Evolutionary conservation across 2,113 vertebrate genomes (phyloP), one percentile per base, ranked within the genome.

Genomic region (Empidonax alnorum): DNA sequence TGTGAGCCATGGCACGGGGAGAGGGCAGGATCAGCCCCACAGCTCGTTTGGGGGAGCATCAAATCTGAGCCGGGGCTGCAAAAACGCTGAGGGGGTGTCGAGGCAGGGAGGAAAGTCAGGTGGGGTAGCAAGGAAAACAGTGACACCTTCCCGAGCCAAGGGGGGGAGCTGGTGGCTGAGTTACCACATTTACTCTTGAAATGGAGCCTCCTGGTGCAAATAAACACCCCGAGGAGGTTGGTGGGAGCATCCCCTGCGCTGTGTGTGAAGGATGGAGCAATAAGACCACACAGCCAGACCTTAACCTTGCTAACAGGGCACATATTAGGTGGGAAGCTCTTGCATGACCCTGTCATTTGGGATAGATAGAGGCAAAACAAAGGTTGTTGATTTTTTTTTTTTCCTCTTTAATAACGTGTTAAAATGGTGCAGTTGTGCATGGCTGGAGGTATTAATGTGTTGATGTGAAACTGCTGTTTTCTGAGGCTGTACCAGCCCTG

Each of bases 401-500:
- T n/a, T 9, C 55, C 55, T 21, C 46, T 24, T 39, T 42, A 44
- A 25, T 67, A 47, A 25, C 0, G 14, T 12, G 47, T 73, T 67
- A 33, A n/a, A 33, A 33, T 7, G n/a, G 25, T 33, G 2, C 2
- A 3, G 55, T 18, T 65, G 41, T 21, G 62, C 39, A 3, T 6
- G 61, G 62, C 27, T 39, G 87, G 62, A 33, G 41, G 55, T 37
- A 12, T 63, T 23, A 27, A 30, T 8, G 81, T 42, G 66, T 12
- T 53, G 6, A 1, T 31, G 4, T 8, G 13, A 10, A 52, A 31
- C 6, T 73, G 47, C 28, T 7, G 3, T 31, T 72, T 33, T 21
- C 1, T 24, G 17, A 12, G 41, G 5, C 10, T 7, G 0, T 9
- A 9, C 42, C 3, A 14, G 65, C 52, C 35, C 65, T 62, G 71